Evolutionary conservation across 2,797 vertebrate genomes (phyloP), one percentile per base, ranked within the genome.

Genomic region (Chelon labrosus): DNA sequence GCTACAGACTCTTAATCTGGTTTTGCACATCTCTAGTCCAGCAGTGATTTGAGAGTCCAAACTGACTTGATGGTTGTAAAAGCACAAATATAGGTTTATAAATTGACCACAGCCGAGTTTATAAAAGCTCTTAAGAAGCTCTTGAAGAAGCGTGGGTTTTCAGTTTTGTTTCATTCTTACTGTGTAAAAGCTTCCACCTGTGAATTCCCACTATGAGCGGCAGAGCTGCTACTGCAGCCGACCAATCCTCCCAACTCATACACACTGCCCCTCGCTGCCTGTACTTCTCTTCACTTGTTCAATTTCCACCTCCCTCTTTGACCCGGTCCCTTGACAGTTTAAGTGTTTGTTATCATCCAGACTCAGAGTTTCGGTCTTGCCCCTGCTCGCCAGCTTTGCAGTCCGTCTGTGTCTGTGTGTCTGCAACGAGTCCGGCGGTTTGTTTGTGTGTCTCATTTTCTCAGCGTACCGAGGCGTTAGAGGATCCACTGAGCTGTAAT

Each of bases 301-400:
- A 44, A 37, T 70, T 67, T 73, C 50, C 66, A 58, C 27, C 2
- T 75, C 59, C 13, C 13, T 59, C 42, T 71, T 37, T 31, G 7
- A 57, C 60, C 2, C 51, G 50, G 14, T 65, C 68, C 62, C 58
- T 49, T 47, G 75, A 47, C 72, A 83, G 22, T 73, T 65, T 65
- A 61, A 80, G 58, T 38, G 69, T 80, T 80, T 77, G 55, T 77
- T 60, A 75, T 83, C 54, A 70, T 64, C 46, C 68, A n/a, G 63
- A 47, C 55, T 44, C 44, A 16, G 25, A 16, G 49, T 19, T 27
- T n/a, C 19, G 63, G 42, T 44, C 42, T 16, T 6, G 14, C 14
- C 7, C 42, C 5, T 5, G 14, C 51, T 63, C 42, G 13, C 14
- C 14, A 11, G 14, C 51, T 63, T 17, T 3, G 19, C 3, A 17